A percentile compares a stretch with the other conserved stretches of the same genome.
Conservation (phyloP, 2,888 invertebrate genomes). For the Rhyacophila evoluta region DNA sequence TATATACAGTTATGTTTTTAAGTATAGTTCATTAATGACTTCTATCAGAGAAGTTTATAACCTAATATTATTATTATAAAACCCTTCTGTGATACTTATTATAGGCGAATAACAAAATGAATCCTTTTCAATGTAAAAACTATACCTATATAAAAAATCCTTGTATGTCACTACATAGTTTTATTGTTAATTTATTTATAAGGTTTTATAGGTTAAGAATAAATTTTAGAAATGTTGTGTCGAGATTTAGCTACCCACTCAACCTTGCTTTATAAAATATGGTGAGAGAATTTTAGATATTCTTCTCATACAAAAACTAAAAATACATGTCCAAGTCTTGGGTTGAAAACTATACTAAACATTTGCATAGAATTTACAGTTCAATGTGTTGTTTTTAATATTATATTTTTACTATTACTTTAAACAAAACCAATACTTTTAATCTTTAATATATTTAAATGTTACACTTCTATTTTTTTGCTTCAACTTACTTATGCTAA, state of each 20-base stretch:
- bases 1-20: not conserved
- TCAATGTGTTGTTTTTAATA: too few species aligned
- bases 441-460: too few species aligned
- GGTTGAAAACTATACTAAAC: not conserved
- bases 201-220: not conserved
- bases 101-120: slow-evolving; percentile 46
- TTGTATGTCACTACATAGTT: not conserved
- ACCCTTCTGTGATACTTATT: slow-evolving; percentile 47
- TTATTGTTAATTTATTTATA: slow-evolving; percentile 8
- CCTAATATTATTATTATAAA: slow-evolving; percentile 30
- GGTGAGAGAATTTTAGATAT: not conserved
- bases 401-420: too few species aligned
- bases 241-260: too few species aligned
- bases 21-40: not conserved
- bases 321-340: too few species aligned
- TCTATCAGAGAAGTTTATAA: not conserved
- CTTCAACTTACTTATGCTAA: too few species aligned
- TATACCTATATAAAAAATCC: slow-evolving; percentile 2
- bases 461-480: too few species aligned
- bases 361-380: not conserved
- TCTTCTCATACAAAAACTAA: not conserved
- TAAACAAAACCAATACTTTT: too few species aligned
- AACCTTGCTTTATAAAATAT: not conserved
- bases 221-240: not conserved
- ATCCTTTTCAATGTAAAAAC: slow-evolving; percentile 30